Base-by-base conservation (phyloP, 1,140 invertebrate genomes). In the Drosophila nikananu region DNA sequence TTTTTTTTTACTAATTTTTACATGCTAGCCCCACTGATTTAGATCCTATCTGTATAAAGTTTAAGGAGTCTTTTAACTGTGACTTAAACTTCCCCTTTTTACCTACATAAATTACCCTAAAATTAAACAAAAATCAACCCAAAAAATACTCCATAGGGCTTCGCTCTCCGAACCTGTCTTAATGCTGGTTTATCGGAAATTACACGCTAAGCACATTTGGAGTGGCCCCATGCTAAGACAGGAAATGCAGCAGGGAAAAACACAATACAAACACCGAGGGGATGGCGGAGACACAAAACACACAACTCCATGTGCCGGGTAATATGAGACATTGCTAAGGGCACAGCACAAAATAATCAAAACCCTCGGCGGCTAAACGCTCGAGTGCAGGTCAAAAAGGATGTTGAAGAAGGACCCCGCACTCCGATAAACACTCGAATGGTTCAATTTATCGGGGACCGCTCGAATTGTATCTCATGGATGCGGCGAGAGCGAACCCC, bases 381-480 rank as follows among this genome's bases (percentile, higher is more conserved):
- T 60, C 32, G 68, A 73, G 71, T 73, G 68, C 68, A 74, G 71
- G 67, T 74, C 71, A 73, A 35, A 73, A 52, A 61, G 70, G 67
- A 52, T 19, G 51, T 52, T 19, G 51, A 60, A 60, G 54, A 51
- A 49, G 55, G 55, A 60, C 23, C 23, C 66, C 37, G 39, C 54
- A n/a, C 21, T 6, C 46, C 37, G 25, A 27, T 55, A 74, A 74
- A 74, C 68, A 73, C 71, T 52, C 30, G 21, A 21, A 35, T 55
- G 25, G 4, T 1, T 23, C 15, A 10, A 23, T 55, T 57, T 57
- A 57, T 57, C 66, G 19, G 51, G 13, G 35, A 41, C 35, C 21
- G 46, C 72, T 66, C 27, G 46, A 77, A 77, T 51, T 46, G 74
- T 76, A 76, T 76, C 73, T 76, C 62, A 76, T 76, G 73, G 60